Evolutionary conservation across 2,888 invertebrate species (phyloP).

Genomic region (Agrochola circellaris): DNA sequence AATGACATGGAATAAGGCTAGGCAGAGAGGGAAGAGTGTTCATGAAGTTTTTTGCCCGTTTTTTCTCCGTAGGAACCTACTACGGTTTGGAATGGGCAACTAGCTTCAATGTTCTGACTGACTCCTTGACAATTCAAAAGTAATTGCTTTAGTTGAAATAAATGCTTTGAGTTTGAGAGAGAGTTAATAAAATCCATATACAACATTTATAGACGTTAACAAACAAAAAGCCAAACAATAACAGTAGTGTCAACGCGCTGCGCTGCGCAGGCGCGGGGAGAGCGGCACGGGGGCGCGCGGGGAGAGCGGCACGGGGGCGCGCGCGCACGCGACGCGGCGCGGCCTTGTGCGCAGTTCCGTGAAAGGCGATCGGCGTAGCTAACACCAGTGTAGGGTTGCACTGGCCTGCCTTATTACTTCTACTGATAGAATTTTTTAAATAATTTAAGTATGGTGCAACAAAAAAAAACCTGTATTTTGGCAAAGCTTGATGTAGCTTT

Average conservation of each 20-base stretch:
- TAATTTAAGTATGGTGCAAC: background rate
- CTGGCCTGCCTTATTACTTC: constrained; percentile 7
- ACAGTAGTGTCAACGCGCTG: constrained; percentile 39
- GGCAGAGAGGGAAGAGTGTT: too few relatives aligned
- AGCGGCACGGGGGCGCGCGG: constrained; percentile 32
- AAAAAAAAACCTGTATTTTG: too few relatives aligned
- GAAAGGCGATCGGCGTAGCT: constrained; percentile 74
- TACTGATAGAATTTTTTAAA: too few relatives aligned
- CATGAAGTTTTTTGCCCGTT: too few relatives aligned
- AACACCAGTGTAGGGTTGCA: constrained; percentile 58
- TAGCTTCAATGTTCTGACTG: background rate
- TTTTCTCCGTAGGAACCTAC: background rate
- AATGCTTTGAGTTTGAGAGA: background rate
- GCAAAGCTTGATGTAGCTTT: background rate
- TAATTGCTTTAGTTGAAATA: background rate
- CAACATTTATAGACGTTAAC: background rate
- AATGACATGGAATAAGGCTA: background rate
- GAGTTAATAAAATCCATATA: background rate
- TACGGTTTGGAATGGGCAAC: background rate
- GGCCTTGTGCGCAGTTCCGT: constrained; percentile 77
- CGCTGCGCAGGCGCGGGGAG: constrained; percentile 29
- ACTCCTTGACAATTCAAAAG: background rate
- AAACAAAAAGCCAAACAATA: constrained; percentile 30
- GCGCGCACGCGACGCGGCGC: constrained; percentile 63
- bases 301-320: constrained; percentile 35